Base-by-base conservation (phyloP, 2,797 vertebrate genomes). In the Gallirallus australis region DNA sequence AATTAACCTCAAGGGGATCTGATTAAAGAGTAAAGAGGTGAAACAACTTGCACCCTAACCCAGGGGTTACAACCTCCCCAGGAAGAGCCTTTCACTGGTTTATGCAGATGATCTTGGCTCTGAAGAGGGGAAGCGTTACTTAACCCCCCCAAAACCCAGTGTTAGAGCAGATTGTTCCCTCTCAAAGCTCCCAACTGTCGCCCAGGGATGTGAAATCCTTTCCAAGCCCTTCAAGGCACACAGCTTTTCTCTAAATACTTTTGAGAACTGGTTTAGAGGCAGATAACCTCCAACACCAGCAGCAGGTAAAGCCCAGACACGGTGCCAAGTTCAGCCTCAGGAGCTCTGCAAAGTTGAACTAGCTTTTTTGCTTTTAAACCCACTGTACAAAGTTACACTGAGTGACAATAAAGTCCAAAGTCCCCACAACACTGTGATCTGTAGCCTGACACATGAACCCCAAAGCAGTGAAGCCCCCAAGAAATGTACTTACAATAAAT, bases 401-500 rank as follows among this genome's bases (percentile, higher is more conserved):
- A 86, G 47, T 53, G 52, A 92, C 84, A 80, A 5, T 19, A 35
- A 91, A 86, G 28, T 19, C 68, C 56, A 23, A 84, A 73, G 50
- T 24, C 45, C 72, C 52, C 69, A 35, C 28, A 4, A 37, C 9
- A 4, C 1, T 39, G 59, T 12, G 79, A 42, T 24, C 80, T 61
- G 66, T 28, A 80, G 78, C 72, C 31, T 69, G 52, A 42, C 83
- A 79, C 30, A 12, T 0, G 11, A 90, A 3, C 71, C 61, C 42
- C 86, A 65, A 50, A 89, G 60, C 10, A 47, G 57, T 57, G 66
- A 40, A 75, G 42, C 42, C 42, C 7, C 42, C 18, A 45, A 45
- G 42, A 45, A 45, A 45, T 19, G 42, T 45, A 45, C 42, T 45
- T 45, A 45, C 42, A 45, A 98, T 98, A 99, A 98, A 98, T 99